A percentile compares a stretch with the other conserved stretches of the same genome.
Evolutionary conservation across 1,140 invertebrate genomes (phyloP).

Genomic region (Aleiodes sp.): DNA sequence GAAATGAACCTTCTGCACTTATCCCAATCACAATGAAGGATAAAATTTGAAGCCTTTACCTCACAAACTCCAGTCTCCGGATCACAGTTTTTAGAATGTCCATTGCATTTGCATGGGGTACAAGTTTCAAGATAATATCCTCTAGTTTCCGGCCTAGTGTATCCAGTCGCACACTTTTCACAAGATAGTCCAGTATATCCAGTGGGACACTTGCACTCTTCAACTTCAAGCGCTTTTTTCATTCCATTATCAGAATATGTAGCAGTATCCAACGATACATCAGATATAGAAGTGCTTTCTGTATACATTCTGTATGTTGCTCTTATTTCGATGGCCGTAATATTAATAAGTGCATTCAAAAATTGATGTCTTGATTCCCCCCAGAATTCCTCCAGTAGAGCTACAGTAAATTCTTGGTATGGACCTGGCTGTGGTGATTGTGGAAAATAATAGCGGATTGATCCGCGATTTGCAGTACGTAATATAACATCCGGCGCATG

Average conservation of each 20-base stretch:
- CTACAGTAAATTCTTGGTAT: slow-evolving; percentile 74
- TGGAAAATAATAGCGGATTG: slow-evolving; percentile 75
- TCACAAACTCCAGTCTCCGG: slow-evolving; percentile 83
- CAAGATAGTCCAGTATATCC: slow-evolving; percentile 89
- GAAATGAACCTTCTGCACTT: no score
- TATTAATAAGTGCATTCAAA: slow-evolving; percentile 90
- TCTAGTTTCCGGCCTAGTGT: slow-evolving; percentile 74
- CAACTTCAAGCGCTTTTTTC: slow-evolving; percentile 80
- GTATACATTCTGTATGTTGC: slow-evolving; percentile 90
- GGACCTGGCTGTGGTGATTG: slow-evolving; percentile 70
- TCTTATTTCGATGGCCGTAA: slow-evolving; percentile 89
- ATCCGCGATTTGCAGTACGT: slow-evolving; percentile 80
- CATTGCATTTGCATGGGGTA: slow-evolving; percentile 85
- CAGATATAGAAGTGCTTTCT: slow-evolving; percentile 77
- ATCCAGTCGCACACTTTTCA: slow-evolving; percentile 91
- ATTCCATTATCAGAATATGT: slow-evolving; percentile 77
- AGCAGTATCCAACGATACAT: slow-evolving; percentile 83
- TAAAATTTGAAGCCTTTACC: no score
- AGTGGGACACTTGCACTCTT: slow-evolving; percentile 82
- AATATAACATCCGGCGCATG: slow-evolving; percentile 88
- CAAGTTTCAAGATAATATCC: slow-evolving; percentile 87
- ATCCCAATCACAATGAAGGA: not conserved
- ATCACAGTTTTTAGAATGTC: slow-evolving; percentile 87
- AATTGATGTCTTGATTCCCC: slow-evolving; percentile 85
- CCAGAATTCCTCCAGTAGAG: slow-evolving; percentile 84